Percentiles rank a stretch among this genome's conserved stretches.
Conservation (phyloP, 30 jellyfish, hydroid and myxozoan genomes). For the Sanderia malayensis region DNA sequence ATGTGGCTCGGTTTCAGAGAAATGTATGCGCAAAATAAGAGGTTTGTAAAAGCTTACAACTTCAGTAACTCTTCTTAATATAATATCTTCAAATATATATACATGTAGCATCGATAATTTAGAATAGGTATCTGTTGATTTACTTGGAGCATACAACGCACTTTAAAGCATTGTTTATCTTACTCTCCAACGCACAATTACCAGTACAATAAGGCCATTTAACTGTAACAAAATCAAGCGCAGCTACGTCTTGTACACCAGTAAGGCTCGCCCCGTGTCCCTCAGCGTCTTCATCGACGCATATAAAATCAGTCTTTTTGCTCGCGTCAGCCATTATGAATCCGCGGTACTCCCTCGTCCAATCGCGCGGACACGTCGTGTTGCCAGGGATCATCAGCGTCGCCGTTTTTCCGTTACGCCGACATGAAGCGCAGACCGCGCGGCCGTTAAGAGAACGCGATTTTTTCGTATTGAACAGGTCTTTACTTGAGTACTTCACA, state of each 20-base stretch:
- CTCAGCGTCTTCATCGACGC: slow-evolving; percentile 57
- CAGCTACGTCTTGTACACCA: slow-evolving; percentile 9
- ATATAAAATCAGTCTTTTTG: slow-evolving; percentile 42
- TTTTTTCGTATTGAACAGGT: slow-evolving; percentile 23
- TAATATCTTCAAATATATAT: too few relatives aligned
- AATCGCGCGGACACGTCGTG: slow-evolving; percentile 31
- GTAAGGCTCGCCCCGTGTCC: slow-evolving; percentile 38
- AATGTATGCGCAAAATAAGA: too few relatives aligned
- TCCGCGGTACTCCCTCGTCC: slow-evolving; percentile 54
- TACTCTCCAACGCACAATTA: slow-evolving; percentile 19
- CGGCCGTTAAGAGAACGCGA: slow-evolving; percentile 32
- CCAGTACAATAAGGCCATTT: slow-evolving; percentile 47
- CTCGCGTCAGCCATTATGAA: slow-evolving; percentile 44
- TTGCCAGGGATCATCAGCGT: slow-evolving; percentile 54
- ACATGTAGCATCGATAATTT: too few relatives aligned
- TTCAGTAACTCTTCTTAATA: too few relatives aligned
- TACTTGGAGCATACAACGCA: slow-evolving; percentile 61
- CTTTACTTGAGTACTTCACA: slow-evolving; percentile 33
- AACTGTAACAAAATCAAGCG: slow-evolving; percentile 43
- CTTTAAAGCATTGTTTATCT: slow-evolving; percentile 6
- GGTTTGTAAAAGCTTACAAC: too few relatives aligned
- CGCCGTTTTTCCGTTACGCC: slow-evolving; percentile 31
- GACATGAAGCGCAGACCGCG: slow-evolving; percentile 53
- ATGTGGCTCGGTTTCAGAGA: too few relatives aligned
- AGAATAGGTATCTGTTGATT: too few relatives aligned